phyloP scores from a whole-genome alignment of 2,113 vertebrate species.

The Chaetops frenatus region DNA sequence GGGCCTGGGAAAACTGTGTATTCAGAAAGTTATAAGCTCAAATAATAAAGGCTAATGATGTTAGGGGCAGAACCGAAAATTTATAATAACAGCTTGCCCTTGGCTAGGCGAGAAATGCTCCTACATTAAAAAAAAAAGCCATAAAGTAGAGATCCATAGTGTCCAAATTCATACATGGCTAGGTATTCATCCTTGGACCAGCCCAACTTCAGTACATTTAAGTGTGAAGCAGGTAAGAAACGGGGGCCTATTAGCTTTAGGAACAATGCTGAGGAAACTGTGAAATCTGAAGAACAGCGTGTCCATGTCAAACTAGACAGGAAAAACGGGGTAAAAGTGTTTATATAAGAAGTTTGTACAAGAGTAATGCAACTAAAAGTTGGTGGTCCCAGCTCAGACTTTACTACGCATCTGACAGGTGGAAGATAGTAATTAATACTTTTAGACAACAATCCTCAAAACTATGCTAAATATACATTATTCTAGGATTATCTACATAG shows the following conservation, averaged over 20 bases:
- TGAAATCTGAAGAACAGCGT: not conserved
- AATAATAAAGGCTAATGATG: not conserved
- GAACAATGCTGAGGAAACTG: not conserved
- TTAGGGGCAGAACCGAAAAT: not conserved
- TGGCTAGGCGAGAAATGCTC: not conserved
- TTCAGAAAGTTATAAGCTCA: not conserved
- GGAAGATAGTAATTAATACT: not conserved
- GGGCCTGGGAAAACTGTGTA: not conserved
- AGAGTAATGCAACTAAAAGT: not conserved
- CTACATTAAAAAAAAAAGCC: not conserved
- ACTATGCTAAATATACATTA: not conserved
- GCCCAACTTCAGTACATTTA: not conserved
- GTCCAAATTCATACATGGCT: not conserved
- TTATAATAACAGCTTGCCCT: not conserved
- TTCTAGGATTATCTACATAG: not conserved
- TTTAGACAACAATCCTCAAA: not conserved
- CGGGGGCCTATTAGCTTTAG: not conserved
- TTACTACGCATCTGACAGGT: accelerated
- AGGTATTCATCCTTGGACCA: not conserved
- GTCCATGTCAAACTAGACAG: not conserved
- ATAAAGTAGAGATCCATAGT: not conserved
- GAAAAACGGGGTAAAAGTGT: not conserved
- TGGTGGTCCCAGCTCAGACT: not conserved
- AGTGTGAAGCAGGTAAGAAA: not conserved
- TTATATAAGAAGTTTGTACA: not conserved